phyloP scores from a whole-genome alignment of 2,888 invertebrate genomes.

The Idaea aversata region DNA sequence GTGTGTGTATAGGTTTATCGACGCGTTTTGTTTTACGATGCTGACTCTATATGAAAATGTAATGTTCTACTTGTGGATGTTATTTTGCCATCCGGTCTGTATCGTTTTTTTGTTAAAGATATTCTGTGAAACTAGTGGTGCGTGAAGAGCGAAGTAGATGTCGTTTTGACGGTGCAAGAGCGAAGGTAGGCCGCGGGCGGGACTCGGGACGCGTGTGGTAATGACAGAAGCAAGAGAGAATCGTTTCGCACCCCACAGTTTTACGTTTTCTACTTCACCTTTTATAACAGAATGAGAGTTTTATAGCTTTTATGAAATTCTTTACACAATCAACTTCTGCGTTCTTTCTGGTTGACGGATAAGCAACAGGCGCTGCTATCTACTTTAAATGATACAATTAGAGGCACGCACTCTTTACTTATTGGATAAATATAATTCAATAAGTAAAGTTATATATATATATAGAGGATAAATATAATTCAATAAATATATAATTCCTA shows the following conservation, averaged over 20 bases:
- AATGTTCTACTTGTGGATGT: slow-evolving; percentile 11
- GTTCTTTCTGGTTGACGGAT: slow-evolving; percentile 55
- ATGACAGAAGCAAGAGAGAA: slow-evolving; percentile 37
- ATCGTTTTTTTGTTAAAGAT: slow-evolving; percentile 27
- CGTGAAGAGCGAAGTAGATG: slow-evolving; percentile 45
- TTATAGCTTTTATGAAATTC: slow-evolving; percentile 70
- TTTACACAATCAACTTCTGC: slow-evolving; percentile 70
- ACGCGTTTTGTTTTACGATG: slow-evolving; percentile 8
- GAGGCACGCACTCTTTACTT: slow-evolving; percentile 47
- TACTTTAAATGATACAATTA: slow-evolving; percentile 65
- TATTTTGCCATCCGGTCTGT: slow-evolving; percentile 13
- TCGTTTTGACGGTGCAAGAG: slow-evolving; percentile 27
- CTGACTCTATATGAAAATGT: slow-evolving; percentile 12
- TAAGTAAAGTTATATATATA: too few species aligned
- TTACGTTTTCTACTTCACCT: slow-evolving; percentile 70
- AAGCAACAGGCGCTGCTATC: slow-evolving; percentile 52
- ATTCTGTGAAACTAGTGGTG: slow-evolving; percentile 42
- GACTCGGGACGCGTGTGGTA: slow-evolving; percentile 30
- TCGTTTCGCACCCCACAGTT: slow-evolving; percentile 50
- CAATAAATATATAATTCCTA: too few species aligned
- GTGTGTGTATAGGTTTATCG: not conserved
- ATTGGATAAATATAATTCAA: slow-evolving; percentile 40
- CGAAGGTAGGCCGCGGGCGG: slow-evolving; percentile 22
- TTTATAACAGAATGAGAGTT: slow-evolving; percentile 68
- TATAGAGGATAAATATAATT: too few species aligned